Conservation (phyloP, 2,888 invertebrate species). For the Eupithecia inturbata region DNA sequence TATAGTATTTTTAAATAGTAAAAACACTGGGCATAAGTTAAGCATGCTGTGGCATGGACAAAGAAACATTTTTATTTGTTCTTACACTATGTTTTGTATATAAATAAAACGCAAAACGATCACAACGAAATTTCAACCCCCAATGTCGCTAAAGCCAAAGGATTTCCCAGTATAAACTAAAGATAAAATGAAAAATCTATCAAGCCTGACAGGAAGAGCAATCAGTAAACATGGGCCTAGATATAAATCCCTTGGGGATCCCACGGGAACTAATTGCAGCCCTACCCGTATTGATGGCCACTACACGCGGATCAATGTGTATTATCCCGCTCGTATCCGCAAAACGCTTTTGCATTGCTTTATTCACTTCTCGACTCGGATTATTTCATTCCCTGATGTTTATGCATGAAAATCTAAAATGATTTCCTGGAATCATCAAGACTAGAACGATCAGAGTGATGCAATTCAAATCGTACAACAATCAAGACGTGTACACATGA, state of each 20-base stretch:
- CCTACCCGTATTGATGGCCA: slow-evolving; percentile 79
- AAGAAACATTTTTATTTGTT: too few relatives aligned
- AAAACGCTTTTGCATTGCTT: slow-evolving; percentile 65
- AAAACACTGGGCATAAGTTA: not conserved
- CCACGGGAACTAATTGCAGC: slow-evolving; percentile 77
- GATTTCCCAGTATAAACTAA: not conserved
- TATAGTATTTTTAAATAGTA: not conserved
- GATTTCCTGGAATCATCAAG: not conserved
- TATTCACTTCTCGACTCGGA: slow-evolving; percentile 56
- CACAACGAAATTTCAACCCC: not conserved
- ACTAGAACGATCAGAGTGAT: not conserved
- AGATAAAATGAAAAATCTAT: slow-evolving; percentile 28
- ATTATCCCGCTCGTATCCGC: slow-evolving; percentile 69
- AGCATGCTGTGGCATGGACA: not conserved
- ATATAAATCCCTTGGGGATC: slow-evolving; percentile 72
- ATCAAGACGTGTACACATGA: not conserved
- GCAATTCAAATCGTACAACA: not conserved
- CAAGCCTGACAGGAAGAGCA: slow-evolving; percentile 46
- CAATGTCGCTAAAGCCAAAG: not conserved
- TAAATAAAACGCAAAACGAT: not conserved
- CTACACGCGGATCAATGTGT: slow-evolving; percentile 74
- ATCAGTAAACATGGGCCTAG: slow-evolving; percentile 66
- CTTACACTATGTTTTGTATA: not conserved
- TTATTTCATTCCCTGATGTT: slow-evolving; percentile 24
- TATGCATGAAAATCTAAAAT: not conserved